Base-by-base conservation (phyloP, 2,888 invertebrate genomes). In the Parasteatoda lunata region DNA sequence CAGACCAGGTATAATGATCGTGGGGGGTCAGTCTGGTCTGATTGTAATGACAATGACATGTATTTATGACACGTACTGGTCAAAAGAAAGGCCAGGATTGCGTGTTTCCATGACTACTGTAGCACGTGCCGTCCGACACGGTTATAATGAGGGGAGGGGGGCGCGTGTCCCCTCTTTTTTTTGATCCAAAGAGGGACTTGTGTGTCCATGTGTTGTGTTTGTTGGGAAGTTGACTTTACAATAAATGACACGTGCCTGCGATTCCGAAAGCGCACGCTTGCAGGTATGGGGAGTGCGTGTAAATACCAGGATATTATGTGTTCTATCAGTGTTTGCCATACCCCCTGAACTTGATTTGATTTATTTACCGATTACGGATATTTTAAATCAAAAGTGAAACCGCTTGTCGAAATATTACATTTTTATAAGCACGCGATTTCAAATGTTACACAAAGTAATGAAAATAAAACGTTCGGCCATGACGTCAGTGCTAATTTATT, bases 41-140 rank as follows among this genome's bases (percentile, higher is more conserved):
- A 8, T 49, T 15, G 70, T 30, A 70, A 64, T 71, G n/a, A 65
- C 70, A 80, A 47, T 73, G 52, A 85, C 84, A 85, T 68, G 54
- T 66, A 76, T 72, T 70, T 84, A 84, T 84, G 84, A 84, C 75
- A 75, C 66, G 72, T 68, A 68, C 52, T 54, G 77, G 70, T 71
- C 54, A 30, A n/a, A 47, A 30, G 48, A 45, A 48, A 48, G 45
- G 3, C 47, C 47, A 9, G 52, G 78, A 68, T 86, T 66, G 85
- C 85, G 80, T 86, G 85, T 86, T 54, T 52, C 77, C 59, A 86
- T 86, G 72, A 80, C 85, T 81, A 86, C 85, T 77, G 72, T 77
- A 30, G 81, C 86, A 87, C 86, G 86, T 87, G 86, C 71, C 82
- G 15, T 64, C 54, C 59, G 66, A 87, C 86, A 87, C 86, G 78